Conservation (phyloP, 2,888 invertebrate species). For the Lathronympha strigana region DNA sequence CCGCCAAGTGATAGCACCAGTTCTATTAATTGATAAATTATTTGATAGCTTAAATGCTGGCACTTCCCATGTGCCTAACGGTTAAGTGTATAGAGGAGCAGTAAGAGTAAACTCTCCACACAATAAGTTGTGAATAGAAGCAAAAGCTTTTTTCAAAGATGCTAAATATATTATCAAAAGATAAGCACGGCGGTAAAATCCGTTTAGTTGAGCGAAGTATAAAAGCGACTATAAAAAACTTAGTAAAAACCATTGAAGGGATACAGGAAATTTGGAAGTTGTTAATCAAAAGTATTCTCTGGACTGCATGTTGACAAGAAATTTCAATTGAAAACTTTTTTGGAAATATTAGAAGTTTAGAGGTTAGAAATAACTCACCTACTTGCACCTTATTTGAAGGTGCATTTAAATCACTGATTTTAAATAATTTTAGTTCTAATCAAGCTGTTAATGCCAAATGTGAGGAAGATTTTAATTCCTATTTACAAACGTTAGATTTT, state of each 20-base stretch:
- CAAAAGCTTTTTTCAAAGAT: not conserved
- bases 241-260: constrained; percentile 52
- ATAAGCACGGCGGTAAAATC: not conserved
- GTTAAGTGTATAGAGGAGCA: constrained; percentile 1
- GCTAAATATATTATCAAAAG: not conserved
- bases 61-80: not conserved
- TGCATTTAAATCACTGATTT: not conserved
- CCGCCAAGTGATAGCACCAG: constrained; percentile 9
- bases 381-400: constrained; percentile 1
- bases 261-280: constrained; percentile 47
- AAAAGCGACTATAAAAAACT: constrained; percentile 48
- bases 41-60: constrained; percentile 8
- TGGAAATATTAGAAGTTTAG: constrained; percentile 49
- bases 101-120: not conserved
- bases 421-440: constrained; percentile 13
- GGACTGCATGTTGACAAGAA: constrained; percentile 48
- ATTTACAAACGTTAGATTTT: constrained; percentile 37
- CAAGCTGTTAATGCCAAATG: constrained; percentile 43
- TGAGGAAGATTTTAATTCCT: constrained; percentile 43
- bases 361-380: constrained; percentile 2
- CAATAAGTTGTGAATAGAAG: not conserved
- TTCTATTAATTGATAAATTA: not conserved
- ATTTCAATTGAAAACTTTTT: constrained; percentile 49
- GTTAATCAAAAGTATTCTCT: constrained; percentile 45
- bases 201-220: constrained; percentile 18